phyloP scores from a whole-genome alignment of 2,888 invertebrate genomes.

The Eurytoma adleriae region DNA sequence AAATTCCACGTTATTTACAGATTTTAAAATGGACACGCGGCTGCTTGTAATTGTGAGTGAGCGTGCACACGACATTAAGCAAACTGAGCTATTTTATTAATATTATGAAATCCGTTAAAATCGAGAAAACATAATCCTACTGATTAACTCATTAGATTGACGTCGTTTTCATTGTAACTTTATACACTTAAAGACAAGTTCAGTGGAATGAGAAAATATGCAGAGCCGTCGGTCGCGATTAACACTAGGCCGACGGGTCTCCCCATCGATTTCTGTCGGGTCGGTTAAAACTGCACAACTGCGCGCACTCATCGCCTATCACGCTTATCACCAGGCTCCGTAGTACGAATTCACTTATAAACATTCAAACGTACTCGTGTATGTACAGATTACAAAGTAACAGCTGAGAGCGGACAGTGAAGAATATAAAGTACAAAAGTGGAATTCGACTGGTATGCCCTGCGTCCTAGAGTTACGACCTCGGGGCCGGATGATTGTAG shows the following conservation, averaged over 20 bases:
- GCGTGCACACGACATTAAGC: background rate
- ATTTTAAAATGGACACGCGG: constrained; percentile 57
- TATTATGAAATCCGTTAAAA: constrained; percentile 32
- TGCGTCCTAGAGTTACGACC: constrained; percentile 65
- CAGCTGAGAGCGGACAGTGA: background rate
- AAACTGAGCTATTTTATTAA: background rate
- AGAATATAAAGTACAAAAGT: constrained; percentile 12
- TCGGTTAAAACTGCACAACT: background rate
- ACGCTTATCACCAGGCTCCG: background rate
- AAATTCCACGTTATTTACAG: constrained; percentile 62
- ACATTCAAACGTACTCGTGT: background rate
- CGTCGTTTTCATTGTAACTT: background rate
- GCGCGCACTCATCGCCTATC: background rate
- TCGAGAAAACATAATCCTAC: background rate
- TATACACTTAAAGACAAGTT: constrained; percentile 12
- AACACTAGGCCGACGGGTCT: constrained; percentile 20
- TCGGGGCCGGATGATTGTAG: constrained; percentile 68
- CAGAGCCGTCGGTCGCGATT: background rate
- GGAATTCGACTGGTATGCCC: background rate
- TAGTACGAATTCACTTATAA: background rate
- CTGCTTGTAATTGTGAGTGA: constrained; percentile 17
- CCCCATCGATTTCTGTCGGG: background rate
- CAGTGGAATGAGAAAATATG: constrained; percentile 38
- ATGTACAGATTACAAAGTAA: constrained; percentile 12
- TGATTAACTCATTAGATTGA: background rate